Evolutionary conservation across 1,140 invertebrate genomes (phyloP), one percentile per base, ranked within the genome.

Genomic region (Danaus melanippus): DNA sequence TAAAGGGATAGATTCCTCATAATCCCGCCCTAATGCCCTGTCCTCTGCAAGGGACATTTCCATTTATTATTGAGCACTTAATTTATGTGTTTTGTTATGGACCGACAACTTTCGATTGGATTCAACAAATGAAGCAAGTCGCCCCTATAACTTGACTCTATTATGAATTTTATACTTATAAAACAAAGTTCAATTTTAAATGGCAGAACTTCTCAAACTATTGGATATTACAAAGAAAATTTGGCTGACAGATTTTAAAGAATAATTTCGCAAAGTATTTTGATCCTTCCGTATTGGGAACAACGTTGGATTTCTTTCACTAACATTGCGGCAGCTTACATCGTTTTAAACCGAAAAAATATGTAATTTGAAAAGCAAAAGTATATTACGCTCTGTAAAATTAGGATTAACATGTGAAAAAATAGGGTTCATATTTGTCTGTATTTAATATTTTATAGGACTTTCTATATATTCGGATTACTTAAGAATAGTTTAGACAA

Each of bases 31-130:
- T 86, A 86, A 84, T 85, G 80, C 84, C 79, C 81, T 83, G 84
- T 86, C 84, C 84, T 84, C 82, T 86, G 84, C 80, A 81, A 84
- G 74, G 84, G 82, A 86, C 84, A 86, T 84, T 86, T 84, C 84
- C 84, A 86, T 86, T 86, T 86, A 85, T 86, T 86, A 86, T 86
- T 86, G 84, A 85, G 82, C 80, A 85, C 82, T 86, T 86, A 86
- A 86, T 86, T 86, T 86, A 86, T 86, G 84, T 86, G 84, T 86
- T 85, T 86, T 85, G 80, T 85, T 83, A 86, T 86, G 82, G 84
- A 83, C 84, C 76, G 72, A 84, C 74, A 71, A 67, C 61, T 50
- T 44, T 47, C 50, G 46, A 42, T 50, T 58, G 17, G 47, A 43
- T 15, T 42, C 42, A 61, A 61, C 43, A 60, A 60, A 60, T 15